Percentiles rank a stretch among this genome's conserved stretches.
Conservation (phyloP, 2,888 invertebrate species). For the Eupithecia exiguata region DNA sequence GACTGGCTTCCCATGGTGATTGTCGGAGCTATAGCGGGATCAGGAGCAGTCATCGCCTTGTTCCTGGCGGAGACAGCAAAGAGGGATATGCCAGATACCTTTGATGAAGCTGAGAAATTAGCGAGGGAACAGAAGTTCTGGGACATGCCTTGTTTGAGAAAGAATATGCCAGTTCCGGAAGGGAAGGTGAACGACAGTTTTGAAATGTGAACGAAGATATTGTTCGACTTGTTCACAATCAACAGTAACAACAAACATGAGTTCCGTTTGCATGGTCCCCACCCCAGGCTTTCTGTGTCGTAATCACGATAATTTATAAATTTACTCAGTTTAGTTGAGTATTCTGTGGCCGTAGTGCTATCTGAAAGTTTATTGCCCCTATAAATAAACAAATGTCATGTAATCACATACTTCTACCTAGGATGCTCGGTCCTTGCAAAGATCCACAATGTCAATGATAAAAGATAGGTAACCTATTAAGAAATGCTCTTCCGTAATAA, state of each 20-base stretch:
- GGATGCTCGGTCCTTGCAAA: background rate
- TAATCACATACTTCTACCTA: background rate
- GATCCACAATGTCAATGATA: background rate
- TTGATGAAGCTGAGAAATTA: constrained; percentile 67
- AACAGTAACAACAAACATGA: background rate
- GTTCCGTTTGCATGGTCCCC: background rate
- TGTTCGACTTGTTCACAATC: background rate
- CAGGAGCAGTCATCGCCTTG: constrained; percentile 55
- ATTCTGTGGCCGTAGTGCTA: background rate
- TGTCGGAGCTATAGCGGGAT: constrained; percentile 52
- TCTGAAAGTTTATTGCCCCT: background rate
- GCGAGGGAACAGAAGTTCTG: constrained; percentile 57
- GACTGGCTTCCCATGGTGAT: constrained; percentile 66
- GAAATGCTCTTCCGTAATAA: background rate
- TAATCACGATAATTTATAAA: background rate
- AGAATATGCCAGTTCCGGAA: constrained; percentile 40
- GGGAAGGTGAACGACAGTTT: constrained; percentile 44
- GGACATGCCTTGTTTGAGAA: constrained; percentile 59
- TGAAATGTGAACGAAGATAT: constrained; percentile 40
- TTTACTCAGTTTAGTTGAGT: background rate
- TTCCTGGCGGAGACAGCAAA: constrained; percentile 68
- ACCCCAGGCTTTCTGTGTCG: background rate
- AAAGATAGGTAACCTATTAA: background rate
- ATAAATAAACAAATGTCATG: background rate
- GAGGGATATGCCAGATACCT: constrained; percentile 70